Conservation (phyloP, 2,888 invertebrate species). For the Lysandra bellargus region DNA sequence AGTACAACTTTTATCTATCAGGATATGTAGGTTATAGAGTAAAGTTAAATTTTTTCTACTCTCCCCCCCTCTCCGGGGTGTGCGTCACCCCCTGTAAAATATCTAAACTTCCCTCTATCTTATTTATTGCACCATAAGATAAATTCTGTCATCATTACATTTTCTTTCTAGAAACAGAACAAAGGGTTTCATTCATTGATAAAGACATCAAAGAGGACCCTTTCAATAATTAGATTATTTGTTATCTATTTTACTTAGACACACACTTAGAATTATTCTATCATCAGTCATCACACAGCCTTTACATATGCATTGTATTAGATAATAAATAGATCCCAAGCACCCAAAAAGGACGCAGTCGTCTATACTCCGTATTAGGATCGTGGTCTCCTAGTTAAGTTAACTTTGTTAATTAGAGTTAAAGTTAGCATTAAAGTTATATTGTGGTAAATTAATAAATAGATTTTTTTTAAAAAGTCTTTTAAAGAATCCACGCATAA, state of each 20-base stretch:
- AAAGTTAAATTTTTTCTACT: too few species aligned
- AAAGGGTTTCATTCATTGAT: background rate
- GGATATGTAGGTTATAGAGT: too few species aligned
- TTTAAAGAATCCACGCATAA: background rate
- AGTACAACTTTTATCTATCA: too few species aligned
- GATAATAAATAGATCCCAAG: background rate
- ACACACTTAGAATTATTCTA: background rate
- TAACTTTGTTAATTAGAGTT: background rate
- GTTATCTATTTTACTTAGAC: background rate
- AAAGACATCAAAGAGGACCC: background rate
- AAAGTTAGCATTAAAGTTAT: background rate
- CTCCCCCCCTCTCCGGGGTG: too few species aligned
- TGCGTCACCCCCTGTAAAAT: background rate
- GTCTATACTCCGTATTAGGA: too few species aligned
- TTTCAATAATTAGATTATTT: background rate
- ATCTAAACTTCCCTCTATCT: background rate
- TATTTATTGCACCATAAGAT: slow-evolving; percentile 3
- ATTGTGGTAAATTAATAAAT: background rate
- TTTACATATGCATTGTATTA: background rate
- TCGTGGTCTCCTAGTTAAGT: background rate
- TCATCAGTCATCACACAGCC: background rate
- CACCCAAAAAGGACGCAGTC: background rate
- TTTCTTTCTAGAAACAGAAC: background rate
- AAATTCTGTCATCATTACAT: background rate
- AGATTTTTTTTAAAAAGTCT: background rate